phyloP scores from a whole-genome alignment of 2,113 vertebrate genomes.

The Nesogale talazaci region DNA sequence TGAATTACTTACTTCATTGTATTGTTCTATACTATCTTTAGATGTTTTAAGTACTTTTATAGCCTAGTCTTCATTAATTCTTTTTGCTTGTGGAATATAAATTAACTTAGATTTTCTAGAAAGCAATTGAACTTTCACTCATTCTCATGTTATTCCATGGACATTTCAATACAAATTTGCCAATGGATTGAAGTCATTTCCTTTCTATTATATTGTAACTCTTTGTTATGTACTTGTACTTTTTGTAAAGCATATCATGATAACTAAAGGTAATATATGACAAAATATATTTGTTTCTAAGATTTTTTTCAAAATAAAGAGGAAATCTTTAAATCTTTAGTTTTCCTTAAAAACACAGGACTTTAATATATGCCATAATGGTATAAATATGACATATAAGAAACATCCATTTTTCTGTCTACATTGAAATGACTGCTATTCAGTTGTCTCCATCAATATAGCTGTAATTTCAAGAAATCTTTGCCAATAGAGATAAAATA shows the following conservation, averaged over 20 bases:
- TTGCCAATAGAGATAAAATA: neutral
- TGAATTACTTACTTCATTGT: neutral
- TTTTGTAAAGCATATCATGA: no score
- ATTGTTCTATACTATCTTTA: neutral
- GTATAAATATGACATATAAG: neutral
- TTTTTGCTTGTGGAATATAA: neutral
- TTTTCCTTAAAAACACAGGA: neutral
- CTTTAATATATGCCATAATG: no score
- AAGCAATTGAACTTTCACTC: neutral
- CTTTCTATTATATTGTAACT: neutral
- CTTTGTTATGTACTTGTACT: neutral
- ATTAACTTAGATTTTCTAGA: neutral
- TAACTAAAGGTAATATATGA: no score
- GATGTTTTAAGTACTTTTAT: neutral
- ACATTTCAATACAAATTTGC: conserved; percentile 34
- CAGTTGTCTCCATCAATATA: neutral
- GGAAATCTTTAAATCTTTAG: no score
- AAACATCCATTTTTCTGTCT: neutral
- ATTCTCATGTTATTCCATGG: neutral
- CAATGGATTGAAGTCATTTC: neutral
- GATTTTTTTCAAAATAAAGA: no score
- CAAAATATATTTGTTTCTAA: no score
- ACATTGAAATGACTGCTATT: neutral
- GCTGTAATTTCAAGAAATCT: neutral
- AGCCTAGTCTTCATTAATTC: neutral